These are phyloP conservation scores for Sebastes kiyomatsui DNA, from an alignment of 2,797 vertebrate species.

Conservation along the genomic window DNA sequence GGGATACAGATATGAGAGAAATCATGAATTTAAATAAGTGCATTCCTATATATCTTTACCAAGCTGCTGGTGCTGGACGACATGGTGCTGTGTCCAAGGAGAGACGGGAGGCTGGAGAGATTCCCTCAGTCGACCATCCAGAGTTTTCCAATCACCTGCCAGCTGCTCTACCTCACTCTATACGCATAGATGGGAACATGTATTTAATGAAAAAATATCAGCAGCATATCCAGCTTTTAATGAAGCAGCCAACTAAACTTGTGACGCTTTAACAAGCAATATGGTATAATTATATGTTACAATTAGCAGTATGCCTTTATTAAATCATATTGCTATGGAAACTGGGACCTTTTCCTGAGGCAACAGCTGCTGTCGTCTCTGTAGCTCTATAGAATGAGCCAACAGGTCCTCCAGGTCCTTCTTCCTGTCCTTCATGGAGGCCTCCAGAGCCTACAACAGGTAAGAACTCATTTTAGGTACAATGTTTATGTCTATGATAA, in stretches of 20 bases:
- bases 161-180: conserved; percentile 83
- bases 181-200: conserved; percentile 1
- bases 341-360: conserved; percentile 83
- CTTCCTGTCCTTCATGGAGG: conserved; percentile 82
- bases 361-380: conserved; percentile 81
- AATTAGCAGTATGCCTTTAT: conserved; percentile 19
- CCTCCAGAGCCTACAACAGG: conserved; percentile 73
- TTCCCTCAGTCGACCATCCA: conserved; percentile 80
- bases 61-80: conserved; percentile 76
- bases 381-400: conserved; percentile 82
- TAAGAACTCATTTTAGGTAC: not conserved
- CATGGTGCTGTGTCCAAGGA: conserved; percentile 77
- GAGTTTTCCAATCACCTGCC: conserved; percentile 83
- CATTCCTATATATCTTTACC: conserved; percentile 54
- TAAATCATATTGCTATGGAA: conserved; percentile 12
- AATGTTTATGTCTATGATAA: not conserved
- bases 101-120: conserved; percentile 66
- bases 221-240: not conserved
- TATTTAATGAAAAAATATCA: conserved; percentile 1
- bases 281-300: conserved; percentile 5
- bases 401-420: conserved; percentile 82
- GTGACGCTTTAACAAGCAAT: conserved; percentile 9
- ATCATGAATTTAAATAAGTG: not conserved
- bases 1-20: not conserved
- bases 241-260: conserved; percentile 25